phyloP scores from a whole-genome alignment of 1,140 invertebrate species.

The Littorina saxatilis region DNA sequence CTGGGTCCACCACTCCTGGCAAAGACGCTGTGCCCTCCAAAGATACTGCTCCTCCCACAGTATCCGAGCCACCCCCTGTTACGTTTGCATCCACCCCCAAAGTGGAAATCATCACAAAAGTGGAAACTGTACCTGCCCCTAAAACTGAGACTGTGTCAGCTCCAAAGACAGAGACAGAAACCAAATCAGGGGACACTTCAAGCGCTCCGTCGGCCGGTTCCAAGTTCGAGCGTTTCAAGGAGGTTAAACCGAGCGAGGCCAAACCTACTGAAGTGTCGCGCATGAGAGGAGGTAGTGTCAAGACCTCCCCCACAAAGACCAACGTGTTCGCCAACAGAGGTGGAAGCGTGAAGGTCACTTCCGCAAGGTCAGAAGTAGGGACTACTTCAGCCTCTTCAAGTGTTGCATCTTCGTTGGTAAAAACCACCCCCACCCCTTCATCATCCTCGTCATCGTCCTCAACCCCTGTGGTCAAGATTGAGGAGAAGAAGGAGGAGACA shows the following conservation, averaged over 20 bases:
- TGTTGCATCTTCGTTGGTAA: conserved; percentile 1
- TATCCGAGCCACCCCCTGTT: not conserved
- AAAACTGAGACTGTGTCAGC: too few relatives aligned
- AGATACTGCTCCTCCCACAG: not conserved
- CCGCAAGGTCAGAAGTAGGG: conserved; percentile 5
- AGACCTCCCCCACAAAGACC: conserved; percentile 32
- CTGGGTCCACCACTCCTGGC: not conserved
- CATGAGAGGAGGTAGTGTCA: conserved; percentile 30
- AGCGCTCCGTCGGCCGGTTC: conserved; percentile 16
- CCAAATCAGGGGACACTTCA: not conserved
- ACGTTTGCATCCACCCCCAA: not conserved
- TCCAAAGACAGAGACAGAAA: not conserved
- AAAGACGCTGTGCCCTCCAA: not conserved
- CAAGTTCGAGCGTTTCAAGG: conserved; percentile 8
- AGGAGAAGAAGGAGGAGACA: conserved; percentile 1
- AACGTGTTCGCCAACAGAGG: not conserved
- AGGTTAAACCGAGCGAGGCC: conserved; percentile 2
- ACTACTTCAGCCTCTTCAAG: not conserved
- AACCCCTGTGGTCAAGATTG: not conserved
- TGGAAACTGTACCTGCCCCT: not conserved
- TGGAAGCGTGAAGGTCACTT: conserved; percentile 29
- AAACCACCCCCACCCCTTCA: conserved; percentile 1
- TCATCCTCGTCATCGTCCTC: not conserved
- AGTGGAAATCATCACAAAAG: too few relatives aligned
- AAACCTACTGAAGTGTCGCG: not conserved